These are phyloP conservation scores for Volucella zonaria DNA, from an alignment of 2,888 invertebrate genomes.

Conservation along the genomic window DNA sequence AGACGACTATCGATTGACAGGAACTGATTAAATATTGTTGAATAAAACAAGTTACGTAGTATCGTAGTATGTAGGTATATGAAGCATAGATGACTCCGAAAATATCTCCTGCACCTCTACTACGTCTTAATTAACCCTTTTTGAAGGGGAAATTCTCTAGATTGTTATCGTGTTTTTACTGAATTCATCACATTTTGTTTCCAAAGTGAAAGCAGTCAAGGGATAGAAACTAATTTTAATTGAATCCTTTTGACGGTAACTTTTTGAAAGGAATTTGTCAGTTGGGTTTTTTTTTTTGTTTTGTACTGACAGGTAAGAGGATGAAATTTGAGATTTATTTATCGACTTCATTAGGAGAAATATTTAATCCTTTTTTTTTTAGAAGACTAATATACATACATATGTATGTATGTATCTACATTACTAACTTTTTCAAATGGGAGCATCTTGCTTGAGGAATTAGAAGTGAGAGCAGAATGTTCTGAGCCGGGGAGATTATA, in stretches of 20 bases:
- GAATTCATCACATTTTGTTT: constrained; percentile 16
- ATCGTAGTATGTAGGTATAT: background rate
- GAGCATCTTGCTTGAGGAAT: too few species aligned
- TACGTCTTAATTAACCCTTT: constrained; percentile 50
- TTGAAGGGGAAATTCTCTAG: constrained; percentile 4
- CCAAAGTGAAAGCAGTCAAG: background rate
- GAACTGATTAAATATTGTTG: constrained; percentile 52
- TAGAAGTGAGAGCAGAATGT: too few species aligned
- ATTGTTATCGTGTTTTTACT: constrained; percentile 11
- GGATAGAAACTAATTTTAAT: constrained; percentile 26
- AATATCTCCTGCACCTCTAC: constrained; percentile 17
- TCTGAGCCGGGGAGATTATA: too few species aligned
- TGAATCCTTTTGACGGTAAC: constrained; percentile 20
- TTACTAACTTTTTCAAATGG: too few species aligned
- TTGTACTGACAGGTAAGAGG: background rate
- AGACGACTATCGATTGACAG: constrained; percentile 68
- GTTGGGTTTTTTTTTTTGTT: background rate
- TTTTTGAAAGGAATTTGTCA: background rate
- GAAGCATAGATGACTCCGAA: background rate
- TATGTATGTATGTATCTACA: too few species aligned
- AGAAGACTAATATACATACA: too few species aligned
- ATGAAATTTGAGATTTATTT: too few species aligned
- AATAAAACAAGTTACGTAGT: constrained; percentile 42
- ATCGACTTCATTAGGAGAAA: too few species aligned
- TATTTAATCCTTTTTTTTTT: too few species aligned